Percentiles rank a stretch among this genome's conserved stretches.
phyloP scores from a whole-genome alignment of 2,888 invertebrate genomes.

The Drosophila mimica region DNA sequence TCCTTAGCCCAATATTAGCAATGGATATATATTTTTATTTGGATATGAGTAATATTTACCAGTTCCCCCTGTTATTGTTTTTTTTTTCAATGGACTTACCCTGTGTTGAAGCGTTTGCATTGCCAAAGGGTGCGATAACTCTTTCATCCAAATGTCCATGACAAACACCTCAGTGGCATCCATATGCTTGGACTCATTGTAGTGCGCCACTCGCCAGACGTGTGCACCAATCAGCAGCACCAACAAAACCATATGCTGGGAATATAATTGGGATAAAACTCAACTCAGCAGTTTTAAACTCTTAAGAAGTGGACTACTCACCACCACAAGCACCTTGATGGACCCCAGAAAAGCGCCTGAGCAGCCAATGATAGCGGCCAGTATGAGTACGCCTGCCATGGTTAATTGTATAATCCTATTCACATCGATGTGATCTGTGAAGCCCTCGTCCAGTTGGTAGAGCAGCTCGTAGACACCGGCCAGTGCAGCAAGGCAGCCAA shows the following conservation, averaged over 20 bases:
- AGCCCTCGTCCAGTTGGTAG: conserved; percentile 67
- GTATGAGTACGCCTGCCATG: conserved; percentile 62
- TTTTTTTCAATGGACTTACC: conserved; percentile 48
- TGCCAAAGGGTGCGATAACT: conserved; percentile 65
- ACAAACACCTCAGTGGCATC: conserved; percentile 66
- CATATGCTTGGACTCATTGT: conserved; percentile 68
- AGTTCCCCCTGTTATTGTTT: neutral
- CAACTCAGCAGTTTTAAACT: neutral
- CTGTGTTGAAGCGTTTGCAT: conserved; percentile 71
- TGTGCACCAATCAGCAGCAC: conserved; percentile 64
- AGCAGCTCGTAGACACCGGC: conserved; percentile 72
- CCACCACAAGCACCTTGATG: conserved; percentile 73
- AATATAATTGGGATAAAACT: neutral
- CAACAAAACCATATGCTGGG: conserved; percentile 70
- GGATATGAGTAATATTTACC: neutral
- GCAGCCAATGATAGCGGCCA: conserved; percentile 77
- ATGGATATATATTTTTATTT: neutral
- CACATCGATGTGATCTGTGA: conserved; percentile 55
- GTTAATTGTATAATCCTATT: conserved; percentile 72
- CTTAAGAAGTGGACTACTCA: conserved; percentile 34
- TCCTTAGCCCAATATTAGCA: neutral
- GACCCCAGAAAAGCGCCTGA: conserved; percentile 77
- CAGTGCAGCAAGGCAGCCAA: conserved; percentile 72
- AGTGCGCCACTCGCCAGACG: conserved; percentile 72
- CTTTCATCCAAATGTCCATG: conserved; percentile 72